Evolutionary conservation across 2,888 invertebrate genomes (phyloP), one percentile per base, ranked within the genome.

Genomic region (Patella depressa): DNA sequence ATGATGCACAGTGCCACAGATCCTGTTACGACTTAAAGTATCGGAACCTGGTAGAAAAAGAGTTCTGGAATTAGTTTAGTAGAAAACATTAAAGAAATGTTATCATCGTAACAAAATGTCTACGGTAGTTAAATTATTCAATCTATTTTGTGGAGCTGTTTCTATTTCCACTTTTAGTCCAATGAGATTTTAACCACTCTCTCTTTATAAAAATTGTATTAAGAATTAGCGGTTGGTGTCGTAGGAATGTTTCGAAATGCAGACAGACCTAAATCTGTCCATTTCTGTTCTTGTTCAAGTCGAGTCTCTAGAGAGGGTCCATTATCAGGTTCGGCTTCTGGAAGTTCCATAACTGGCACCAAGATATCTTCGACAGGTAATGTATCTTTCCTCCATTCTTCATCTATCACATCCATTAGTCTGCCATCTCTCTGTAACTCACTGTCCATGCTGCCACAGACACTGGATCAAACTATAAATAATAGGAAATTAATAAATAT

Each of bases 251-350:
- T 89, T 80, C 89, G 89, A 11, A 90, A 81, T 1, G 86, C 79
- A 2, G 87, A 85, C 54, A 88, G 84, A 24, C 91, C 92, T 71
- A 93, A 86, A 84, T 93, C 93, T 9, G 94, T 92, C 95, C 95
- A 94, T 93, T 94, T 93, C 89, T 95, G 94, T 88, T 96, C 96
- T 89, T 96, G 96, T 91, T 98, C 97, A 89, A 95, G 95, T 11
- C 98, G 93, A 0, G 97, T 97, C 90, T 97, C 94, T 89, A 96
- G 96, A 4, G 90, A 89, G 69, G 92, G 92, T 19, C 96, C 95
- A 92, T 97, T 97, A 34, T 96, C 97, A 85, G 96, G 96, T 91
- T 98, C 98, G 2, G 97, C 96, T 93, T 98, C 98, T 1, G 98
- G 96, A 74, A 98, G 93, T 92, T 98, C 97, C 88, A 95, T 94